Percentiles rank a stretch among this genome's conserved stretches.
Conservation (phyloP, 2,797 vertebrate species). For the Pseudopleuronectes americanus region DNA sequence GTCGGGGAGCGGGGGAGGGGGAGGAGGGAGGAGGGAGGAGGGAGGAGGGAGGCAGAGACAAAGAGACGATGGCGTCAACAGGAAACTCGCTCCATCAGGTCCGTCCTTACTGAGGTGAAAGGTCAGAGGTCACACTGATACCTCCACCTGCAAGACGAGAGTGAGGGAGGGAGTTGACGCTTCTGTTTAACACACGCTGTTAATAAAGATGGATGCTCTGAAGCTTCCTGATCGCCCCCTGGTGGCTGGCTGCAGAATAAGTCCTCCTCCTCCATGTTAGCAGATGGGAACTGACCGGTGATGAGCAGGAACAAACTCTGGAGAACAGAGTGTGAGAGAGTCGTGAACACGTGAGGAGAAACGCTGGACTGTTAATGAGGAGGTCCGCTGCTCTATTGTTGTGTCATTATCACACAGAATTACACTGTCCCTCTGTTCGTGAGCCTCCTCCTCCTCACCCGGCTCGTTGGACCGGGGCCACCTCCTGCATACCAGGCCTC, state of each 20-base stretch:
- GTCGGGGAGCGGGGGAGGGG: conserved; percentile 5
- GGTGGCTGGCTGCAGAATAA: no score
- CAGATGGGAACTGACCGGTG: no score
- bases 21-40: conserved; percentile 18
- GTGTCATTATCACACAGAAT: conserved; percentile 57
- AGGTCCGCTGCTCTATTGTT: conserved; percentile 54
- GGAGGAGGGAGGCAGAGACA: neutral
- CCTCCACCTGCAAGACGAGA: neutral
- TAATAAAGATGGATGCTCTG: no score
- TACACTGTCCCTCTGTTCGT: conserved; percentile 58
- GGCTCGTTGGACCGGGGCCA: conserved; percentile 60
- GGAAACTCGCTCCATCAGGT: neutral
- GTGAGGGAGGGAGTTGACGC: no score
- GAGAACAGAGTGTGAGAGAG: no score
- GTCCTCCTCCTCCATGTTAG: no score
- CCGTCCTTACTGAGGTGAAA: neutral
- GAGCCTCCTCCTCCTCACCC: conserved; percentile 27
- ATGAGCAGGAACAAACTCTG: no score
- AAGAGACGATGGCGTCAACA: neutral
- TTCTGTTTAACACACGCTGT: no score
- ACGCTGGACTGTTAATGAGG: conserved; percentile 34
- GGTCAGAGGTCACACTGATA: conserved; percentile 14
- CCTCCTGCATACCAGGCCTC: conserved; percentile 61
- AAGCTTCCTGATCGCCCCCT: no score
- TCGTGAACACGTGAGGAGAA: neutral